Conservation (phyloP, 1,140 invertebrate genomes). For the Drosophila ficusphila region DNA sequence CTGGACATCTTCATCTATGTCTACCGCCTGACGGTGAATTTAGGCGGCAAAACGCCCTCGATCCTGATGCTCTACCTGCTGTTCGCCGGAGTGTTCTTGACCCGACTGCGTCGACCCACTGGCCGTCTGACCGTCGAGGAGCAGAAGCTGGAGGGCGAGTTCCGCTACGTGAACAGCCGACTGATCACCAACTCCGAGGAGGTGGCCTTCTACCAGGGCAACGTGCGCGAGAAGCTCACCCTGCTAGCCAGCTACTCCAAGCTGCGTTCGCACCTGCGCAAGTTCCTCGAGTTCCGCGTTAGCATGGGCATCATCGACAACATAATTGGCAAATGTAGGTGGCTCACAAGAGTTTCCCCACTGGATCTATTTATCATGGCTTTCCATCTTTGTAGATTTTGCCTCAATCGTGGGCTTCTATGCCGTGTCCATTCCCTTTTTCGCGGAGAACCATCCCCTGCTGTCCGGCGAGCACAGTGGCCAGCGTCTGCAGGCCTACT, state of each 20-base stretch:
- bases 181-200: conserved; percentile 99
- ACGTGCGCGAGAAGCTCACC: conserved; percentile 94
- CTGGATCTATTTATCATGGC: too few species aligned
- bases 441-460: conserved; percentile 88
- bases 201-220: conserved; percentile 98
- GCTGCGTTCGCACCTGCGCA: conserved; percentile 94
- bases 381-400: too few species aligned
- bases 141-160: conserved; percentile 98
- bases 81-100: conserved; percentile 92
- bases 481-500: conserved; percentile 93
- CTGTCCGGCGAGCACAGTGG: conserved; percentile 87
- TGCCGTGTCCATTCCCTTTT: conserved; percentile 97
- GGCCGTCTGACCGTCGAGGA: conserved; percentile 95
- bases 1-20: conserved; percentile 98
- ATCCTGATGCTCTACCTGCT: conserved; percentile 94
- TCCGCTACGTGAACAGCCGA: conserved; percentile 97
- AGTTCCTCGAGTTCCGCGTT: conserved; percentile 96
- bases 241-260: conserved; percentile 95
- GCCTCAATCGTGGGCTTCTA: conserved; percentile 98
- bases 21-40: conserved; percentile 92
- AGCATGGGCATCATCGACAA: conserved; percentile 98
- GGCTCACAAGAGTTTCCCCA: too few species aligned
- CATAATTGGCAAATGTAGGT: conserved; percentile 97
- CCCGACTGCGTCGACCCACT: conserved; percentile 92
- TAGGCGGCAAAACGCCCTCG: conserved; percentile 94